Evolutionary conservation across 2,113 vertebrate genomes (phyloP).

Genomic region (Grammomys surdaster): DNA sequence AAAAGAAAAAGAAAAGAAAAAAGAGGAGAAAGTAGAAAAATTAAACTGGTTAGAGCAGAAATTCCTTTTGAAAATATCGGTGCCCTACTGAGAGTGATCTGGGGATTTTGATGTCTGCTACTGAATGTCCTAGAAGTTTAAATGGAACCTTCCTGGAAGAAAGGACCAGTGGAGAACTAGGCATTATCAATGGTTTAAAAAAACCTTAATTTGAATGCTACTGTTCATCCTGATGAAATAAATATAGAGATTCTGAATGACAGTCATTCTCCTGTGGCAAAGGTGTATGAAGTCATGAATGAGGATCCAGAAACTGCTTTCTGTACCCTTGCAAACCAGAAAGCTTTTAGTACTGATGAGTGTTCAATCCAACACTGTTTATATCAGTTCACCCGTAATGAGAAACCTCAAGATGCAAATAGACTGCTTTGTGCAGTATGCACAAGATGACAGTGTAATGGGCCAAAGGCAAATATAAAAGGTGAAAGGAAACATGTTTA

Average conservation of each 20-base stretch:
- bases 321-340: slow-evolving; percentile 90
- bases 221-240: slow-evolving; percentile 82
- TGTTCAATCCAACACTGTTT: slow-evolving; percentile 93
- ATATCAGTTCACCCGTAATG: slow-evolving; percentile 95
- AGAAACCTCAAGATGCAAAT: slow-evolving; percentile 93
- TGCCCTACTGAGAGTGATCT: accelerated
- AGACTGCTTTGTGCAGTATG: slow-evolving; percentile 95
- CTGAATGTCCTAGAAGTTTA: slow-evolving; percentile 72
- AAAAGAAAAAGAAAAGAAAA: not conserved
- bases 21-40: not conserved
- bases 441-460: slow-evolving; percentile 86
- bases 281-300: slow-evolving; percentile 87
- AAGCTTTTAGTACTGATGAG: slow-evolving; percentile 87
- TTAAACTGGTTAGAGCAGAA: not conserved
- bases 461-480: slow-evolving; percentile 85
- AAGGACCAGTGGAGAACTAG: slow-evolving; percentile 75
- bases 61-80: not conserved
- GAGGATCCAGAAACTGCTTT: slow-evolving; percentile 94
- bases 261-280: slow-evolving; percentile 77
- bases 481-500: slow-evolving; percentile 92
- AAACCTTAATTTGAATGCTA: slow-evolving; percentile 87
- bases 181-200: slow-evolving; percentile 86
- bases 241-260: slow-evolving; percentile 76
- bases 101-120: slow-evolving; percentile 21
- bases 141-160: slow-evolving; percentile 70